Conservation (phyloP, 2,797 vertebrate genomes). For the Alfaro cultratus region DNA sequence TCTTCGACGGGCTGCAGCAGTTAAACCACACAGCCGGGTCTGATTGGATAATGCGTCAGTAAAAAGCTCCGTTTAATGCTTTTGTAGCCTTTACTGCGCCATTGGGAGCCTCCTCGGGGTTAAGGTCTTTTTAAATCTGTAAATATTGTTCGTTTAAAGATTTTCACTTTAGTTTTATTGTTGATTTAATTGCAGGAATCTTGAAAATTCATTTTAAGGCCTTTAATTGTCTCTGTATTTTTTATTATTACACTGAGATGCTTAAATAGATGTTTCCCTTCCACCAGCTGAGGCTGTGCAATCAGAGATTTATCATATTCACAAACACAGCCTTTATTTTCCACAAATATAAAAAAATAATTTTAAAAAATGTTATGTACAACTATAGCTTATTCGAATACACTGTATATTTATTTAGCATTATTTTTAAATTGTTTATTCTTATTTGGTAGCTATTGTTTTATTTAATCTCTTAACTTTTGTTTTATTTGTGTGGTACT, state of each 20-base stretch:
- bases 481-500: background rate
- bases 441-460: background rate
- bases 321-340: background rate
- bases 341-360: background rate
- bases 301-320: background rate
- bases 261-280: background rate
- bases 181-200: background rate
- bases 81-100: background rate
- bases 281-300: background rate
- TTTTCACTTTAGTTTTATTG: background rate
- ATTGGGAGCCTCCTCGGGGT: background rate
- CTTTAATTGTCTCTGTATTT: background rate
- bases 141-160: background rate
- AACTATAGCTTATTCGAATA: background rate
- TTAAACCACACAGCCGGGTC: slow-evolving; percentile 14
- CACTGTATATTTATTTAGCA: background rate
- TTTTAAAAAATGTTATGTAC: background rate
- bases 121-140: background rate
- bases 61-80: background rate
- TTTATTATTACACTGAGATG: background rate
- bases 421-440: background rate
- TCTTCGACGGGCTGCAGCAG: slow-evolving; percentile 7
- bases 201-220: background rate
- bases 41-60: background rate
- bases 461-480: background rate